A percentile compares a stretch with the other conserved stretches of the same genome.
Conservation (phyloP, 2,888 invertebrate species). For the Amiota mariae region DNA sequence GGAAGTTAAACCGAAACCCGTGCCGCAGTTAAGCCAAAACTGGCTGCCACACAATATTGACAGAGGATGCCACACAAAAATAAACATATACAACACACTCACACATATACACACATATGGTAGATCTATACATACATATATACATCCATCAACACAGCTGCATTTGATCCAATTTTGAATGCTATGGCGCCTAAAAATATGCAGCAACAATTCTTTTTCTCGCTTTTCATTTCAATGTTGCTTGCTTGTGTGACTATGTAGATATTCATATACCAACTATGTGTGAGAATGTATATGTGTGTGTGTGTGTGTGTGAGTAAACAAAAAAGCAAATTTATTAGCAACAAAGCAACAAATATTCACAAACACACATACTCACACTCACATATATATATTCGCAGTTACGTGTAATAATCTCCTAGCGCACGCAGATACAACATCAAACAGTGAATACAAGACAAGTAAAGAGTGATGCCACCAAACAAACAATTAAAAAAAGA, state of each 20-base stretch:
- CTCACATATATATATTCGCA: background rate
- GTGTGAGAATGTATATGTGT: constrained; percentile 8
- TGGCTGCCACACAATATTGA: constrained; percentile 48
- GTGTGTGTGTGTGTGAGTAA: constrained; percentile 2
- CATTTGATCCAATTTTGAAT: constrained; percentile 26
- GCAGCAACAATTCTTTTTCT: constrained; percentile 13
- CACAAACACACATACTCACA: background rate
- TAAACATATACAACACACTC: constrained; percentile 31
- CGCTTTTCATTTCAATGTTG: background rate
- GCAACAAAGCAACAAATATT: constrained; percentile 23
- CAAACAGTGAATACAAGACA: too few species aligned
- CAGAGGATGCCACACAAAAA: constrained; percentile 37
- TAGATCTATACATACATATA: background rate
- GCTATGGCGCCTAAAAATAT: constrained; percentile 20
- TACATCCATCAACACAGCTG: background rate
- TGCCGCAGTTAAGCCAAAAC: constrained; percentile 28
- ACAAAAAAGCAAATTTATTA: constrained; percentile 28
- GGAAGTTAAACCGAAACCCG: constrained; percentile 4
- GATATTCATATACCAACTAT: background rate
- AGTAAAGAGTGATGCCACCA: too few species aligned
- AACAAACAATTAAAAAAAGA: background rate
- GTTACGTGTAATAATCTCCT: background rate
- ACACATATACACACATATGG: constrained; percentile 26
- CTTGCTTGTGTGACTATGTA: background rate
- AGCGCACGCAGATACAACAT: background rate